Percentiles rank a stretch among this genome's conserved stretches.
Evolutionary conservation across 1,140 invertebrate genomes (phyloP).

Genomic region (Teleogryllus occipitalis): DNA sequence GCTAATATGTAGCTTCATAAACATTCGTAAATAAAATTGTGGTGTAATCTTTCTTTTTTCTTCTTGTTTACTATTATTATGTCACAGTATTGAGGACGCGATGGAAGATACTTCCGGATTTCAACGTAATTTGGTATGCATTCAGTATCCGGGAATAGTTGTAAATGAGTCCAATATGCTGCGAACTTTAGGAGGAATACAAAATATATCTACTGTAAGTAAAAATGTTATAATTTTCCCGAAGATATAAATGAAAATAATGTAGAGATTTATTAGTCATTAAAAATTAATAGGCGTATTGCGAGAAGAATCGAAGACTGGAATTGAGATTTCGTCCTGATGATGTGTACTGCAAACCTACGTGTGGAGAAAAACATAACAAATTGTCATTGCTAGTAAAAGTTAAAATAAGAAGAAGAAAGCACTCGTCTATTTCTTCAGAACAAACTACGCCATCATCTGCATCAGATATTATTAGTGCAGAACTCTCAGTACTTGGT

Average conservation of each 20-base stretch:
- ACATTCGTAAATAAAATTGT: too few relatives aligned
- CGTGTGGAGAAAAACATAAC: slow-evolving; percentile 56
- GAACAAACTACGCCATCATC: not conserved
- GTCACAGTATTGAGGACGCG: too few relatives aligned
- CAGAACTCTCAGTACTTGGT: slow-evolving; percentile 50
- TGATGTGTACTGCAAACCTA: slow-evolving; percentile 77
- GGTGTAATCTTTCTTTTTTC: too few relatives aligned
- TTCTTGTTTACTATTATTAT: too few relatives aligned
- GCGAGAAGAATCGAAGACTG: slow-evolving; percentile 52
- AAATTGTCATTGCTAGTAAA: slow-evolving; percentile 65
- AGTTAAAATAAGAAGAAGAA: slow-evolving; percentile 50
- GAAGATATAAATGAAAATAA: not conserved
- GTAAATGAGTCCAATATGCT: not conserved
- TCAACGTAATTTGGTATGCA: not conserved
- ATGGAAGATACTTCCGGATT: not conserved
- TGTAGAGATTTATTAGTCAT: not conserved
- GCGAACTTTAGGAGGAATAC: not conserved
- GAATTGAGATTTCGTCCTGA: slow-evolving; percentile 71
- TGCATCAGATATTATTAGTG: not conserved
- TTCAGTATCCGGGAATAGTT: not conserved
- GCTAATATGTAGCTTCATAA: too few relatives aligned
- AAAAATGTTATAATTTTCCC: not conserved
- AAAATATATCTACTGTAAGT: not conserved
- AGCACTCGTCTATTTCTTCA: not conserved
- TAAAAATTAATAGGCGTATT: slow-evolving; percentile 29